Evolutionary conservation across 1,140 invertebrate species (phyloP), one percentile per base, ranked within the genome.

Genomic region (Aporrectodea caliginosa): DNA sequence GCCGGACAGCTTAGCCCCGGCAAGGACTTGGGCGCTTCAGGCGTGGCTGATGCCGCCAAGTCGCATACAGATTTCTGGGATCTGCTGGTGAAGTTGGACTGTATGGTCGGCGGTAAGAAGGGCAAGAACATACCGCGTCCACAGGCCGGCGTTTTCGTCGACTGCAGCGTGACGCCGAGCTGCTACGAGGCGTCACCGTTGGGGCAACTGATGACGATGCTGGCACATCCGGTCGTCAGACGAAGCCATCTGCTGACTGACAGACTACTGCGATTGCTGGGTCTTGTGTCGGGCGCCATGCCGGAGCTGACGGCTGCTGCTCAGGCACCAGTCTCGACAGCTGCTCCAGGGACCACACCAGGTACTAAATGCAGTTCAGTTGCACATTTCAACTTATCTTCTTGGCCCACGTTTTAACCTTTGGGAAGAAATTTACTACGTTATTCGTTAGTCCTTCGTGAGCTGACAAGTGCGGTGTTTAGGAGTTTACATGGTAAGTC

Each of bases 201-300:
- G 81, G 94, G 94, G 35, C 92, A 94, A 84, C 88, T 96, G 31
- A 91, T 96, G 78, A 91, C 91, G 34, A 93, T 95, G 92, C 85
- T 96, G 30, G 91, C 92, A n/a, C 94, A 93, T 86, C 92, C 93
- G 33, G 93, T 95, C 2, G 92, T 96, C 31, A 91, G 92, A 78
- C 89, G 92, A 16, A 94, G 93, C 83, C 93, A 93, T 31, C 90
- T 93, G 73, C 88, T 96, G 16, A 95, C 94, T 0, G 94, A 96
- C 85, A 92, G 94, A 87, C 88, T 95, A 32, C 87, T 96, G 30
- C 89, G 93, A 80, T 85, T 95, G 27, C 85, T 96, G 22, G 93
- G 93, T 2, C 89, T 94, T 0, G 92, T 95, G 33, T 94, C 94
- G 22, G 89, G 35, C 16, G 33, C 69, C 1, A 29, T 71, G 68